Percentiles rank a stretch among this genome's conserved stretches.
Evolutionary conservation across 2,888 invertebrate genomes (phyloP).

Genomic region (Dorcus parallelipipedus): DNA sequence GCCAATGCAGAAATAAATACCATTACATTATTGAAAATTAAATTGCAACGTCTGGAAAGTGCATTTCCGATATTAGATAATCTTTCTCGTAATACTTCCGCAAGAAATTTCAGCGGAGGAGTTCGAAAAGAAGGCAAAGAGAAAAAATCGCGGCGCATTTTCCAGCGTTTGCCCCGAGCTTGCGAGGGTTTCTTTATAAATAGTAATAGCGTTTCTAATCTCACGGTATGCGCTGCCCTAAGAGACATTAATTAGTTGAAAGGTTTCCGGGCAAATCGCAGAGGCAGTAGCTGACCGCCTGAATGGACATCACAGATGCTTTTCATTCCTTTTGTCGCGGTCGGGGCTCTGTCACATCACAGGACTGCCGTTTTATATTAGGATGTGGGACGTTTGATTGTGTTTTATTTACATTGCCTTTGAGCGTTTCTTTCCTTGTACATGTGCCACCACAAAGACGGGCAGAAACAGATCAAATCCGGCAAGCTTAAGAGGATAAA

Average conservation of each 20-base stretch:
- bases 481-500: no score
- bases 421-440: background rate
- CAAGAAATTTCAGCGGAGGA: no score
- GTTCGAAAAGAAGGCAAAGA: no score
- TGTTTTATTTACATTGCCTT: constrained; percentile 4
- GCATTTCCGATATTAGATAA: no score
- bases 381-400: constrained; percentile 1
- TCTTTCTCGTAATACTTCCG: no score
- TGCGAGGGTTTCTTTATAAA: background rate
- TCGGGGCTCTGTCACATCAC: constrained; percentile 3
- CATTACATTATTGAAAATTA: no score
- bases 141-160: no score
- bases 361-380: constrained; percentile 4
- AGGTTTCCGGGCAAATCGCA: constrained; percentile 30
- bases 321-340: constrained; percentile 8
- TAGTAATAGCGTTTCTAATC: background rate
- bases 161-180: no score
- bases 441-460: constrained; percentile 2
- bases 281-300: background rate
- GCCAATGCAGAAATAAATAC: no score
- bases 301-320: constrained; percentile 9
- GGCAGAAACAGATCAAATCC: no score
- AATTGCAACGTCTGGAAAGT: no score
- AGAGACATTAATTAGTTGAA: constrained; percentile 43
- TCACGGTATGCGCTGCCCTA: constrained; percentile 20